A percentile compares a stretch with the other conserved stretches of the same genome.
Evolutionary conservation across 2,797 vertebrate species (phyloP).

Genomic region (Cryptoblepharus egeriae): DNA sequence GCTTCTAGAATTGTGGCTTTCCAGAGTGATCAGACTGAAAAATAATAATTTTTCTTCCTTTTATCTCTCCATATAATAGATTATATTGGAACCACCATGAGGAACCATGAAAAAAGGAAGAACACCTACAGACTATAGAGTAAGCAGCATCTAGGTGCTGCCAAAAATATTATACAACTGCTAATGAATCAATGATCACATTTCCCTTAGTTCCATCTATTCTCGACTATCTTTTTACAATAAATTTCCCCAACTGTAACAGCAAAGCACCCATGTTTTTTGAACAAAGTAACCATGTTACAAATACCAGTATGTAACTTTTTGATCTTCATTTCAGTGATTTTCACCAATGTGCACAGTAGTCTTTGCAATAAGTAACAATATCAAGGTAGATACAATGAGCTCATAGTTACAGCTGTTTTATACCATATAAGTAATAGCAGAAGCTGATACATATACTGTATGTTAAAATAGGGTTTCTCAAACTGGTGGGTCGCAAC

Average conservation of each 20-base stretch:
- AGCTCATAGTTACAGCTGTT: neutral
- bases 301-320: neutral
- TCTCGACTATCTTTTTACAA: neutral
- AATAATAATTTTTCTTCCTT: neutral
- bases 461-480: no score
- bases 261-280: neutral
- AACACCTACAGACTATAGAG: neutral
- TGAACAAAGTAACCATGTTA: no score
- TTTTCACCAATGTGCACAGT: neutral
- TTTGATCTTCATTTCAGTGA: neutral
- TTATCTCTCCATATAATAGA: neutral
- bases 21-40: constrained; percentile 10
- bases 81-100: neutral
- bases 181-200: neutral
- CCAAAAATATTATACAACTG: neutral
- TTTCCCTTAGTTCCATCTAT: constrained; percentile 13
- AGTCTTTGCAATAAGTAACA: neutral
- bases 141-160: constrained; percentile 22
- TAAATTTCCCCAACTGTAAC: neutral
- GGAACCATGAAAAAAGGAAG: constrained; percentile 17
- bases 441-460: no score
- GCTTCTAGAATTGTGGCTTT: constrained; percentile 19
- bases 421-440: neutral
- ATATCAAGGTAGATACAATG: neutral
- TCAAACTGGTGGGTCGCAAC: no score